Base-by-base conservation (phyloP, 2,797 vertebrate species). In the Emydoidea blandingii region DNA sequence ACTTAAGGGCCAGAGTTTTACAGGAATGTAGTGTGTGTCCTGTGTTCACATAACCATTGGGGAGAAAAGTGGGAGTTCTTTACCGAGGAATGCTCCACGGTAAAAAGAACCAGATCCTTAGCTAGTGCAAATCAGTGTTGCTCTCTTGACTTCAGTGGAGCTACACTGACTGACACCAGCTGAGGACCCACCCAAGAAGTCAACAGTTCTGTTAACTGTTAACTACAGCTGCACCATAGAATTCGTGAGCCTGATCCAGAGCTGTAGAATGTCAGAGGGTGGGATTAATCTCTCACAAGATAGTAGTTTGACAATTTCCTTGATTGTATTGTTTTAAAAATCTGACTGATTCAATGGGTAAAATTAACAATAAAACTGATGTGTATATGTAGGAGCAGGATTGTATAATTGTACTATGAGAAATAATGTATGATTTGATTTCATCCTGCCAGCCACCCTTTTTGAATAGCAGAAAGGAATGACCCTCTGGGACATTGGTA, bases 41-140 rank as follows among this genome's bases (percentile, higher is more conserved):
- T 59, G 5, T 41, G 25, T 88, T 83, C 49, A 16, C 2, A 85
- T 88, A 41, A 9, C 37, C 44, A 56, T 11, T 11, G 87, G 89
- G 21, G 44, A 3, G 86, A 78, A 14, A 88, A 87, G 79, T 8
- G 0, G 4, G 16, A 37, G 4, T 49, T 92, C 53, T 89, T 86
- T 68, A 94, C 34, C 16, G 65, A 41, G 2, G 2, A 16, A 29
- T 10, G 3, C 50, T 94, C 80, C 47, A 47, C 65, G 44, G 16
- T 59, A 0, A 88, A 90, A 72, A 44, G 74, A 49, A 49, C 4
- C 8, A 37, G 81, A 7, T 8, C 85, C 12, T 68, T 68, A 89
- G 65, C 0, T 0, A 16, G 27, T 78, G 74, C 29, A 2, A 31
- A 44, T 91, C 23, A 47, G 5, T 31, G 25, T 23, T 29, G 4